phyloP scores from a whole-genome alignment of 2,113 vertebrate species.

The Pelecanus crispus region DNA sequence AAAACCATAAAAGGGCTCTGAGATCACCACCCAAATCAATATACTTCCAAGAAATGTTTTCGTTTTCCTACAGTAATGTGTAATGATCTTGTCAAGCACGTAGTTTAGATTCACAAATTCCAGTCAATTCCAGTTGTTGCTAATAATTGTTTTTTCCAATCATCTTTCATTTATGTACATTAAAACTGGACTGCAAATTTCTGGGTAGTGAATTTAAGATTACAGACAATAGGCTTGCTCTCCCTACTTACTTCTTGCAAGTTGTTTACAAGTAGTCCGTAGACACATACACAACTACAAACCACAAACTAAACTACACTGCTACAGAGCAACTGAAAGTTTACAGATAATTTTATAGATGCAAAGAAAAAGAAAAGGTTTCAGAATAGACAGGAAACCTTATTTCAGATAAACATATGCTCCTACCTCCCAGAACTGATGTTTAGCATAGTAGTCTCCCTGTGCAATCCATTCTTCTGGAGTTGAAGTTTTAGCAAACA shows the following conservation, averaged over 20 bases:
- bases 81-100: not conserved
- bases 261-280: not conserved
- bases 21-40: not conserved
- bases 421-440: constrained; percentile 83
- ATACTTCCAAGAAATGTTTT: not conserved
- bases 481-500: constrained; percentile 82
- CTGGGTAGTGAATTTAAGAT: not conserved
- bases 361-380: not conserved
- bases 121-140: not conserved
- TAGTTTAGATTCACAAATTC: not conserved
- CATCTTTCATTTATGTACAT: not conserved
- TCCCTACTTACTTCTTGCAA: not conserved
- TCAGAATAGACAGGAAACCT: not conserved
- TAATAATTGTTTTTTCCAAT: not conserved
- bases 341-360: not conserved
- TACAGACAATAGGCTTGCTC: not conserved
- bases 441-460: constrained; percentile 81
- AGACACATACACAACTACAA: not conserved
- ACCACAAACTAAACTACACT: not conserved
- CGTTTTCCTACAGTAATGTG: not conserved
- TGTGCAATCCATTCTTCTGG: constrained; percentile 76
- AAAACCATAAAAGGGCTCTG: not conserved
- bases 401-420: not conserved
- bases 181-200: not conserved
- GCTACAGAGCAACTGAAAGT: not conserved